Percentiles rank a stretch among this genome's conserved stretches.
Evolutionary conservation across 2,113 vertebrate genomes (phyloP).

Genomic region (Hippocampus barbouri): DNA sequence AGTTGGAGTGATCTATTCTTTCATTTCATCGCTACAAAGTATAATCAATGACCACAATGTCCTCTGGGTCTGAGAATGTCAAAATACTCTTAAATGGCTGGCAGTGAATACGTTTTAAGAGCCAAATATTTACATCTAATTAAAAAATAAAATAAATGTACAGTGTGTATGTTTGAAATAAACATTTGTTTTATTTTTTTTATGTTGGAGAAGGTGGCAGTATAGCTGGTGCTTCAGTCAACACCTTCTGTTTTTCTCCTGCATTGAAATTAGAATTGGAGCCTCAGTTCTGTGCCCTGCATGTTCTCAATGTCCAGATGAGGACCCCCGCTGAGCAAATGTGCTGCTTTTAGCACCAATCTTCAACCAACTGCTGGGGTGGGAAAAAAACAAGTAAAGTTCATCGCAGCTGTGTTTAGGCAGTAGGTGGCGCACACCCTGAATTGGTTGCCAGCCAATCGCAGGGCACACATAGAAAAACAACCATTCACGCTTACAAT

Average conservation of each 20-base stretch:
- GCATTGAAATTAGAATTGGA: conserved; percentile 30
- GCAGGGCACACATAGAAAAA: too few species aligned
- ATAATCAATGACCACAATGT: too few species aligned
- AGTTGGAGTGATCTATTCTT: too few species aligned
- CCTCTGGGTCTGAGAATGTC: too few species aligned
- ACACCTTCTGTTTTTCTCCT: conserved; percentile 9
- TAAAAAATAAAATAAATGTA: not conserved
- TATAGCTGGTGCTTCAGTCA: conserved; percentile 12
- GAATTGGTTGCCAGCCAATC: too few species aligned
- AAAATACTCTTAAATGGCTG: too few species aligned
- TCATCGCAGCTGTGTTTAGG: conserved; percentile 22
- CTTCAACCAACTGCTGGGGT: conserved; percentile 30
- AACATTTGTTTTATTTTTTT: not conserved
- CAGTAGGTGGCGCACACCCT: too few species aligned
- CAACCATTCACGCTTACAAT: too few species aligned
- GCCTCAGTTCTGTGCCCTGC: conserved; percentile 9
- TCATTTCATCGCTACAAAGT: too few species aligned
- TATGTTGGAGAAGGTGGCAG: conserved; percentile 13
- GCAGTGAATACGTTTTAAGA: too few species aligned
- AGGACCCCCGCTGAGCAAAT: conserved; percentile 30
- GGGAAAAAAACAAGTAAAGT: conserved; percentile 24
- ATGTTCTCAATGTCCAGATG: conserved; percentile 41
- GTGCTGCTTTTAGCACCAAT: conserved; percentile 36
- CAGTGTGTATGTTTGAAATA: not conserved
- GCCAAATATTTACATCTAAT: too few species aligned